These are phyloP conservation scores for Lacanobia wlatinum DNA, from an alignment of 2,888 invertebrate species.

Conservation along the genomic window DNA sequence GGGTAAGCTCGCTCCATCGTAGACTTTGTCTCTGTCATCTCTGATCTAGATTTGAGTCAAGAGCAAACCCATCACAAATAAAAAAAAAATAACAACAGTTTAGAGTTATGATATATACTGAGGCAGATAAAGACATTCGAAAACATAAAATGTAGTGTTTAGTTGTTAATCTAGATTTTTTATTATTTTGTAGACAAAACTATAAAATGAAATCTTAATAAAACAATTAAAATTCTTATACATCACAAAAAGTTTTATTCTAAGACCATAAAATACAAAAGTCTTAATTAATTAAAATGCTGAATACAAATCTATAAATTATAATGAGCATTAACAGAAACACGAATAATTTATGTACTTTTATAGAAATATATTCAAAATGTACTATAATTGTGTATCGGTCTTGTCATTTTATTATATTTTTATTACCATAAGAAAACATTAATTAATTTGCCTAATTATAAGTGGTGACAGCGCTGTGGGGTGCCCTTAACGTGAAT, in stretches of 20 bases:
- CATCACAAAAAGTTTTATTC: slow-evolving; percentile 34
- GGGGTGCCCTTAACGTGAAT: slow-evolving; percentile 1
- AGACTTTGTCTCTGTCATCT: no score
- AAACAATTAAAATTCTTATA: slow-evolving; percentile 19
- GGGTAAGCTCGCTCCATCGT: no score
- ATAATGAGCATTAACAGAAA: slow-evolving; percentile 23
- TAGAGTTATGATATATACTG: neutral
- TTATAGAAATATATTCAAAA: slow-evolving; percentile 1
- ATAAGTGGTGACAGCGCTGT: slow-evolving; percentile 6
- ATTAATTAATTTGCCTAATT: slow-evolving; percentile 46
- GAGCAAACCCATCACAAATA: no score
- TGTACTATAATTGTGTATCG: slow-evolving; percentile 19
- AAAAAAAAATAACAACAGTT: no score
- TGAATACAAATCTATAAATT: slow-evolving; percentile 52
- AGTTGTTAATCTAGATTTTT: neutral
- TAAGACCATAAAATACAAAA: slow-evolving; percentile 52
- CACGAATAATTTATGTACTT: slow-evolving; percentile 44
- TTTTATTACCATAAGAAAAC: slow-evolving; percentile 26
- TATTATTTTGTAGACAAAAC: no score
- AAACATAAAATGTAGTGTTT: neutral
- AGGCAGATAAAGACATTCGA: neutral
- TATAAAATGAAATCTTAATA: neutral
- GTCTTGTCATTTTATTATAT: slow-evolving; percentile 35
- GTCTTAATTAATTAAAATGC: slow-evolving; percentile 59
- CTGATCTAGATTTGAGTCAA: no score